Base-by-base conservation (phyloP, 23 tunicate genomes). In the Halocynthia aurantium region DNA sequence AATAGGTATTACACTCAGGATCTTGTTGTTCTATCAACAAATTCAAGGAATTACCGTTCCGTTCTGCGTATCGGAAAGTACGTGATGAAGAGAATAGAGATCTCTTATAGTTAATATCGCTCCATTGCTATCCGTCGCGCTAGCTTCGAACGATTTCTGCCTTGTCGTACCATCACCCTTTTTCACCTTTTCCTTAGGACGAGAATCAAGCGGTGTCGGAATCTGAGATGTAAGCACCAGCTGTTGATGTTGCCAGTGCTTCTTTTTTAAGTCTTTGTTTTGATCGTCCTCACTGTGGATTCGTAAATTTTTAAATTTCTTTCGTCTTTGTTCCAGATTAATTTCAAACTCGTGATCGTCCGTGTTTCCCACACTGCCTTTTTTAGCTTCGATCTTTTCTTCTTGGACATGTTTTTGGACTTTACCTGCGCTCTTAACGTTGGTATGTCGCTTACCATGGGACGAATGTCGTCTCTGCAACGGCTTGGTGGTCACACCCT, bases 11-110 rank as follows among this genome's bases (percentile, higher is more conserved):
- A 2, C 44, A 15, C 10, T n/a, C 22, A 21, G 13, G 5, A 5
- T 18, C 13, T n/a, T 12, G 22, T 68, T 68, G 22, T n/a, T 19
- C 17, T 13, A 58, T n/a, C 63, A 58, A 58, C 63, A 58, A 58
- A 19, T 19, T 15, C 17, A 15, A 72, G 19, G 5, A 74, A 86
- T 86, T 69, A 92, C 99, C 87, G 99, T 94, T 78, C 99, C 99
- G 62, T 94, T 94, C 53, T 88, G 94, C 5, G 99, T 94, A 75
- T 94, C 96, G 55, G 99, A 94, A 18, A 94, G 77, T 13, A 94
- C 99, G 75, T 94, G 83, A 61, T 88, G 95, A 10, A 94, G 61
- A 7, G 95, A 84, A 77, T 94, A 94, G 44, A 94, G 58, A 82
- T 94, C 96, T 61, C 99, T 73, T 8, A 94, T 88, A 22, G 99